A percentile compares a stretch with the other conserved stretches of the same genome.
These are phyloP conservation scores for Protodeltote pygarga DNA, from an alignment of 2,888 invertebrate genomes.

Conservation along the genomic window DNA sequence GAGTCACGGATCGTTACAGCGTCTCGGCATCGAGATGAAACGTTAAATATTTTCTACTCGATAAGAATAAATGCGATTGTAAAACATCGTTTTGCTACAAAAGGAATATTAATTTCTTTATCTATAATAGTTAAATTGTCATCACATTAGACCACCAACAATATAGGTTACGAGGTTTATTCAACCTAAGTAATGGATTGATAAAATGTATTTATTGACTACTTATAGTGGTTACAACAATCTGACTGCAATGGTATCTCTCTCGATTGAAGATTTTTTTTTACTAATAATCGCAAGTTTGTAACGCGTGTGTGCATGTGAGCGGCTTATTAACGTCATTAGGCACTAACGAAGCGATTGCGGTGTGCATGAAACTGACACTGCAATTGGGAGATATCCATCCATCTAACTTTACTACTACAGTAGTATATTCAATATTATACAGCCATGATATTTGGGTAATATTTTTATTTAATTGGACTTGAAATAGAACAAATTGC, in stretches of 20 bases:
- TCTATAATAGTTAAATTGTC: slow-evolving; percentile 26
- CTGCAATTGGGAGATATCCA: slow-evolving; percentile 25
- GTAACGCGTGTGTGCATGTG: slow-evolving; percentile 38
- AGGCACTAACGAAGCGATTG: slow-evolving; percentile 50
- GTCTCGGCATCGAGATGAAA: slow-evolving; percentile 2
- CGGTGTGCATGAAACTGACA: slow-evolving; percentile 51
- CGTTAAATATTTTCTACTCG: slow-evolving; percentile 19
- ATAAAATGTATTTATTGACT: slow-evolving; percentile 24
- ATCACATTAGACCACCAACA: slow-evolving; percentile 39
- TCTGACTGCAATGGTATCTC: slow-evolving; percentile 13
- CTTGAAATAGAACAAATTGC: no score
- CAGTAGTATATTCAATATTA: no score
- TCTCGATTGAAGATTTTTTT: slow-evolving; percentile 25
- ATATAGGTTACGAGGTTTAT: slow-evolving; percentile 36
- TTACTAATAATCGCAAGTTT: slow-evolving; percentile 21
- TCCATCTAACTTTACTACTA: background rate
- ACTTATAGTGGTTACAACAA: background rate
- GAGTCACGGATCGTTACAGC: background rate
- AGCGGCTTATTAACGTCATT: slow-evolving; percentile 51
- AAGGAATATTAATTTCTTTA: slow-evolving; percentile 27
- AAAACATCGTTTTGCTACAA: slow-evolving; percentile 20
- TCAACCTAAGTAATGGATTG: slow-evolving; percentile 20
- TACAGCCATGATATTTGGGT: no score
- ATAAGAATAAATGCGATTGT: slow-evolving; percentile 6
- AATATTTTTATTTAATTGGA: no score